Percentiles rank a stretch among this genome's conserved stretches.
These are phyloP conservation scores for Aporrectodea caliginosa DNA, from an alignment of 1,140 invertebrate genomes.

Conservation along the genomic window DNA sequence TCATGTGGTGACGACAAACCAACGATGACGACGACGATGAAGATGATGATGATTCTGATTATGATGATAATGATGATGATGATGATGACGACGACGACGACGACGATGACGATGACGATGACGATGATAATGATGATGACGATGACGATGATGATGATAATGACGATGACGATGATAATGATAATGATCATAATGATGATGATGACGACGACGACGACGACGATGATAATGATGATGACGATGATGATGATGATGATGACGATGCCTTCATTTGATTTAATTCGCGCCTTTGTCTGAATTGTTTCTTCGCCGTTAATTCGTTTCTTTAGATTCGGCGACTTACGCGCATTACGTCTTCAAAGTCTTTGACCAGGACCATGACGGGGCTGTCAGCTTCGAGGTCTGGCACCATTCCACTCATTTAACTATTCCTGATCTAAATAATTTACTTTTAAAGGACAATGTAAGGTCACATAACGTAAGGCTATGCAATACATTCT, in stretches of 20 bases:
- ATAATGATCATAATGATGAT: no score
- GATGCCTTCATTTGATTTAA: slow-evolving; percentile 6
- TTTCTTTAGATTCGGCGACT: slow-evolving; percentile 60
- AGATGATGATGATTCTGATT: background rate
- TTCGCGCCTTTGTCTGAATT: slow-evolving; percentile 6
- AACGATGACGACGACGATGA: no score
- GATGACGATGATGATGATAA: background rate
- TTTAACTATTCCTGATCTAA: no score
- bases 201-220: background rate
- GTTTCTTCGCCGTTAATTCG: background rate
- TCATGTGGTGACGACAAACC: background rate
- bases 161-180: no score
- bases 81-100: background rate
- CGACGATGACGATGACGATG: background rate
- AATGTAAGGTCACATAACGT: no score
- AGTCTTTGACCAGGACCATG: slow-evolving; percentile 91
- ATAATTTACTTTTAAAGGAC: no score
- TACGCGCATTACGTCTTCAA: slow-evolving; percentile 99
- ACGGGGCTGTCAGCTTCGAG: slow-evolving; percentile 92
- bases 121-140: background rate
- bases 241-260: background rate
- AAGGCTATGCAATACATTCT: no score
- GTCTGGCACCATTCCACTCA: no score
- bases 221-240: background rate
- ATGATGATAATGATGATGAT: background rate